Conservation (phyloP, 2,797 vertebrate species). For the Micromesistius poutassou region DNA sequence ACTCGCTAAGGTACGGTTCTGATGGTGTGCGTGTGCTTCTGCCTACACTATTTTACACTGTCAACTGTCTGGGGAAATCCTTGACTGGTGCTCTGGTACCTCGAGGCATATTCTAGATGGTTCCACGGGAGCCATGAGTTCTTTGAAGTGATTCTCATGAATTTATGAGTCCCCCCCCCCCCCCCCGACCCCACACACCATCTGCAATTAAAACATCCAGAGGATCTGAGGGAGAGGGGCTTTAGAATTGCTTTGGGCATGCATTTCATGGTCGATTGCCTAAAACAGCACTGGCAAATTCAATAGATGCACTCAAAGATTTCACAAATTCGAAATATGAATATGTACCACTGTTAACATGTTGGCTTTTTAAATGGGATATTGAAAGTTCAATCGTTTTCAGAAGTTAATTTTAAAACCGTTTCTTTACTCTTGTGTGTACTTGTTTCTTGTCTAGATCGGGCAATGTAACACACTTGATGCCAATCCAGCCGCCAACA, state of each 20-base stretch:
- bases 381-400: neutral
- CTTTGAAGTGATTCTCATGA: conserved; percentile 70
- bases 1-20: conserved; percentile 80
- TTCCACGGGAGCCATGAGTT: conserved; percentile 63
- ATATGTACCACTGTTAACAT: neutral
- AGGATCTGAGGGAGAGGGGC: conserved; percentile 52
- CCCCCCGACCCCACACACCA: neutral
- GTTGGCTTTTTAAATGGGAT: neutral
- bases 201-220: conserved; percentile 65
- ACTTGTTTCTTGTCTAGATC: conserved; percentile 72
- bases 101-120: conserved; percentile 43
- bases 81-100: conserved; percentile 37
- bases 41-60: conserved; percentile 50
- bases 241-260: conserved; percentile 61
- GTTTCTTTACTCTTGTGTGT: neutral
- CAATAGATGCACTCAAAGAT: conserved; percentile 30
- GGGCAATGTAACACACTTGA: conserved; percentile 81
- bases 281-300: conserved; percentile 34
- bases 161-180: conserved; percentile 55
- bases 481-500: conserved; percentile 82
- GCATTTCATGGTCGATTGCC: conserved; percentile 58
- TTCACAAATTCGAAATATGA: conserved; percentile 39
- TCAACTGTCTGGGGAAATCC: conserved; percentile 48
- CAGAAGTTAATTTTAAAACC: neutral
- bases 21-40: conserved; percentile 51